phyloP scores from a whole-genome alignment of 2,113 vertebrate species.

The Paratilapia polleni region DNA sequence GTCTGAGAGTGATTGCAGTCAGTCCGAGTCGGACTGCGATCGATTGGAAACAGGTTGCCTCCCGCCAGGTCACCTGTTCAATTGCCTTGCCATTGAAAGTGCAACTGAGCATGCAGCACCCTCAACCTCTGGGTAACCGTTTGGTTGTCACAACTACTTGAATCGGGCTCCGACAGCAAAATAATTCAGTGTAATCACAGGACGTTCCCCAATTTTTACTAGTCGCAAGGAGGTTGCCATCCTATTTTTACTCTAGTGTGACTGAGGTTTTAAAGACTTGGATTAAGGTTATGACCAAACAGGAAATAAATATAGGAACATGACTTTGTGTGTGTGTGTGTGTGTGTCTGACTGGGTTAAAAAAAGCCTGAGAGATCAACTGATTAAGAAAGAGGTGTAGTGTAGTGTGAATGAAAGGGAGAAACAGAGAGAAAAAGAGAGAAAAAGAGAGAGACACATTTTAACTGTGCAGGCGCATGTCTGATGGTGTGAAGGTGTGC shows the following conservation, averaged over 20 bases:
- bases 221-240: not conserved
- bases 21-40: not conserved
- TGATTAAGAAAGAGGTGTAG: conserved; percentile 31
- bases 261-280: not conserved
- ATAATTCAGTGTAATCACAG: not conserved
- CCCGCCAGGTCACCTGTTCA: not conserved
- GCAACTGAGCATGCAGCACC: too few relatives aligned
- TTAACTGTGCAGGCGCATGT: conserved; percentile 48
- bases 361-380: conserved; percentile 21
- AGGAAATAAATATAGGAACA: not conserved
- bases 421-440: not conserved
- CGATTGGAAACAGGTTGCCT: not conserved
- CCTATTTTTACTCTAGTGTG: not conserved
- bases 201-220: too few relatives aligned
- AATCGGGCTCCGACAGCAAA: not conserved
- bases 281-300: not conserved
- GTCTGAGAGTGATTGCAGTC: not conserved
- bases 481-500: conserved; percentile 60
- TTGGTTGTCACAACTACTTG: not conserved
- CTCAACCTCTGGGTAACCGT: not conserved
- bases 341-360: conserved; percentile 9
- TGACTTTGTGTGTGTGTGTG: not conserved
- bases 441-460: not conserved
- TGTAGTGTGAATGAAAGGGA: conserved; percentile 22
- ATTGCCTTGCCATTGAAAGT: not conserved